phyloP scores from a whole-genome alignment of 1,140 invertebrate species.

The Drosophila yakuba region DNA sequence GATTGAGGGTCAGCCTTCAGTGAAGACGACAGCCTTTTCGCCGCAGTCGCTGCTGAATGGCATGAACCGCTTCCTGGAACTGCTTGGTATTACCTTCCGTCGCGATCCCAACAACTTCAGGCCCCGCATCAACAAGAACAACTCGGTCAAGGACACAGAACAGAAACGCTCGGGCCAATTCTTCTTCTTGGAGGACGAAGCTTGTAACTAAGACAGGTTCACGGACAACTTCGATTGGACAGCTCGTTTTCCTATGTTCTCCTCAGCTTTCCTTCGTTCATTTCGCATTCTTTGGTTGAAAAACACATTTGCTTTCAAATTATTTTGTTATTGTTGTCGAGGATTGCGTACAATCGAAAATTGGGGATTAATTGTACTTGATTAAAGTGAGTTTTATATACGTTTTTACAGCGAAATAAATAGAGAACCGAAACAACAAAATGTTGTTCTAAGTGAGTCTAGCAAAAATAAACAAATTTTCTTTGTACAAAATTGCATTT shows the following conservation, averaged over 20 bases:
- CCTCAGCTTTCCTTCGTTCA: constrained; percentile 41
- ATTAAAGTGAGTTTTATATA: constrained; percentile 70
- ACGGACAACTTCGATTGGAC: constrained; percentile 32
- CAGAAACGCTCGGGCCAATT: constrained; percentile 99
- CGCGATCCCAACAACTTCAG: constrained; percentile 99
- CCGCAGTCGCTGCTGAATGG: constrained; percentile 98
- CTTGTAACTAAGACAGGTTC: constrained; percentile 30
- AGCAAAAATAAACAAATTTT: constrained; percentile 80
- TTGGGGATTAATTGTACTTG: constrained; percentile 45
- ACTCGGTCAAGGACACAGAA: constrained; percentile 99
- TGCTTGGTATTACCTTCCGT: constrained; percentile 99
- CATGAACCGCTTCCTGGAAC: constrained; percentile 99
- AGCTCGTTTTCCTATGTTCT: constrained; percentile 30
- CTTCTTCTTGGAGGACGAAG: constrained; percentile 97
- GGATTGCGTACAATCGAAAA: constrained; percentile 45
- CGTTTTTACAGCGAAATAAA: constrained; percentile 64
- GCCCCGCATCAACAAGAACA: constrained; percentile 98
- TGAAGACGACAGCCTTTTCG: constrained; percentile 94
- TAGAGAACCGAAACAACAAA: constrained; percentile 51
- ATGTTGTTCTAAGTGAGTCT: constrained; percentile 55
- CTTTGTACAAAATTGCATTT: constrained; percentile 62
- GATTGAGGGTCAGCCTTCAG: constrained; percentile 97
- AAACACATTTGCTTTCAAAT: constrained; percentile 46
- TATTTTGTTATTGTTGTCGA: constrained; percentile 69
- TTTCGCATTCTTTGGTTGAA: constrained; percentile 47